A percentile compares a stretch with the other conserved stretches of the same genome.
These are phyloP conservation scores for Peromyscus nudipes DNA, from an alignment of 2,797 vertebrate genomes.

Conservation along the genomic window DNA sequence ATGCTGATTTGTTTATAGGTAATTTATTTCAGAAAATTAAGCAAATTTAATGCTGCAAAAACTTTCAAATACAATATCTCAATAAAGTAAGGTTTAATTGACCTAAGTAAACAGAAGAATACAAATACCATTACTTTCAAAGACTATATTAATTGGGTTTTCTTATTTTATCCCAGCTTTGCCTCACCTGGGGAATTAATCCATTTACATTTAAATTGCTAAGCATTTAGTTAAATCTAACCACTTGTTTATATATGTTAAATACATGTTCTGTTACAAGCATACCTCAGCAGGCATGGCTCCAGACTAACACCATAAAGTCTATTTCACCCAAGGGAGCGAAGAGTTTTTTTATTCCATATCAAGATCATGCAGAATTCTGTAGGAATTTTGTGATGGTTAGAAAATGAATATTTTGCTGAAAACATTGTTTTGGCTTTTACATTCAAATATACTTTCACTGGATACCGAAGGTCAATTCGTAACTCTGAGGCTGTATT, in stretches of 20 bases:
- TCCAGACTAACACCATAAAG: neutral
- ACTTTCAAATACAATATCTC: neutral
- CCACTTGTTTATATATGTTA: neutral
- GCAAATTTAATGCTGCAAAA: neutral
- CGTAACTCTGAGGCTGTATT: neutral
- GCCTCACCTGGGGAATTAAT: slow-evolving; percentile 31
- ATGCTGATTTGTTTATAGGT: neutral
- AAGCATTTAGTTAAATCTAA: neutral
- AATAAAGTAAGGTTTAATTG: slow-evolving; percentile 1
- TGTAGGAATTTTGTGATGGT: neutral
- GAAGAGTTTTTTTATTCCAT: neutral
- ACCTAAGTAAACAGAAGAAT: neutral
- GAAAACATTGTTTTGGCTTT: neutral
- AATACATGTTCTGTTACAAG: neutral
- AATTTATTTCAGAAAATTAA: neutral
- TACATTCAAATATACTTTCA: neutral
- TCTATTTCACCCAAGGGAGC: neutral
- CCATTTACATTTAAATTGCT: slow-evolving; percentile 32
- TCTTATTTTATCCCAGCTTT: neutral
- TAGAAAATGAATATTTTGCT: neutral
- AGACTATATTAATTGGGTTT: neutral
- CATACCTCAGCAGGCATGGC: neutral
- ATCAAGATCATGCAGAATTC: neutral
- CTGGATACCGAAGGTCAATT: neutral
- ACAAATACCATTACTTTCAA: neutral